Evolutionary conservation across 1,140 invertebrate genomes (phyloP), one percentile per base, ranked within the genome.

Genomic region (Antheraea pernyi): DNA sequence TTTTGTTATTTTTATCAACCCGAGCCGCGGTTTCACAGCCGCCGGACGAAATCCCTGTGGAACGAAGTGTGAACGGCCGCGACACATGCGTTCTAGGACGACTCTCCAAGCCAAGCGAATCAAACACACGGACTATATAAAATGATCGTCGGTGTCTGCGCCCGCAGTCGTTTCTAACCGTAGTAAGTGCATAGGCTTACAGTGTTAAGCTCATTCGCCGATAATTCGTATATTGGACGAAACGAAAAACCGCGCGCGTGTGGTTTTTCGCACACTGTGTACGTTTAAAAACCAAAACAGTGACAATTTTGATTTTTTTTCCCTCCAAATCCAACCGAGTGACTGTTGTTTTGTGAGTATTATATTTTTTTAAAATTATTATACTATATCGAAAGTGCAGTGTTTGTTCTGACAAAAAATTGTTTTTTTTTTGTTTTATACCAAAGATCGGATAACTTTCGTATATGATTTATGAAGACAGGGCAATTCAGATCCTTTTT

Each of bases 61-160:
- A 37, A 63, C 65, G 72, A 77, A 72, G 68, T 67, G 70, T 71
- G 70, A 68, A 22, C 30, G 46, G 46, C 46, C 46, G 46, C 46
- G 71, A 72, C 72, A 65, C 72, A 69, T 64, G 64, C 67, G 19
- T 60, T 74, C 72, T 76, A 74, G 73, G 72, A 70, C 76, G 69
- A 68, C 75, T 74, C 68, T 22, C 67, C 9, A 70, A 74, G 65
- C 69, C 73, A 64, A 73, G 68, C 74, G 72, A 65, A 66, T 73
- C 65, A 69, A 75, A 73, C 74, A 70, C 73, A 81, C 75, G 72
- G 72, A 71, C 82, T 82, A 84, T 84, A 84, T 84, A 82, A 84
- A 82, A 82, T 78, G 77, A 69, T 69, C 66, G 74, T 71, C 68
- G 60, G 63, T 69, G 71, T 67, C 64, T 73, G 72, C 75, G 74